Evolutionary conservation across 2,113 vertebrate species (phyloP), one percentile per base, ranked within the genome.

Genomic region (Mugil cephalus): DNA sequence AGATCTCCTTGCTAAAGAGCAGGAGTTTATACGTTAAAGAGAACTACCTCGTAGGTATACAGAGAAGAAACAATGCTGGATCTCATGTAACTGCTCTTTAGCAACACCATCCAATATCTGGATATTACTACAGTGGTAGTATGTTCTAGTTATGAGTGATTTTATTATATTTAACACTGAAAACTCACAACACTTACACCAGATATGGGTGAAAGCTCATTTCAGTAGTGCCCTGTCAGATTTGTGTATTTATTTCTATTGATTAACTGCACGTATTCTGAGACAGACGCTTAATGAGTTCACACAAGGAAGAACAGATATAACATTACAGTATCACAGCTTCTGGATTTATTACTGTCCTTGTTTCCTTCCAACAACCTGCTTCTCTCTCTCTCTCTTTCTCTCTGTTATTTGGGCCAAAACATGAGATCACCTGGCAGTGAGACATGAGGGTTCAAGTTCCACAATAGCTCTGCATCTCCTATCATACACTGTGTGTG

Each of bases 391-490:
- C 15, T 17, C 42, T 39, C 43, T 8, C 66, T 11, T 17, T 11
- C 39, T 15, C 54, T 30, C 2, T 56, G 40, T 65, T 76, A 75
- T 82, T 87, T 79, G 54, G 74, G 71, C 65, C 84, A 86, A 88
- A 86, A 84, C 87, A 91, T 93, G 88, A 94, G 87, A 82, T 94
- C 92, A 93, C 76, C 79, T 88, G 84, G 85, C 69, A 77, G 69
- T 77, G 82, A 87, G 87, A 92, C 92, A 90, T 90, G 79, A 83
- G 82, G 91, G 87, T 87, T 93, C 89, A 75, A 82, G 90, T 93
- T 93, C 90, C 92, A 93, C 93, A 94, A 92, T 91, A 90, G 79
- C 60, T 82, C 83, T 75, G 78, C 81, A 80, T 85, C 74, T 80
- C 64, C 63, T 60, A 66, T 73, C 75, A 43, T 47, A 72, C 24